Conservation (phyloP, 1,140 invertebrate species). For the Mycetomoellerius zeteki region DNA sequence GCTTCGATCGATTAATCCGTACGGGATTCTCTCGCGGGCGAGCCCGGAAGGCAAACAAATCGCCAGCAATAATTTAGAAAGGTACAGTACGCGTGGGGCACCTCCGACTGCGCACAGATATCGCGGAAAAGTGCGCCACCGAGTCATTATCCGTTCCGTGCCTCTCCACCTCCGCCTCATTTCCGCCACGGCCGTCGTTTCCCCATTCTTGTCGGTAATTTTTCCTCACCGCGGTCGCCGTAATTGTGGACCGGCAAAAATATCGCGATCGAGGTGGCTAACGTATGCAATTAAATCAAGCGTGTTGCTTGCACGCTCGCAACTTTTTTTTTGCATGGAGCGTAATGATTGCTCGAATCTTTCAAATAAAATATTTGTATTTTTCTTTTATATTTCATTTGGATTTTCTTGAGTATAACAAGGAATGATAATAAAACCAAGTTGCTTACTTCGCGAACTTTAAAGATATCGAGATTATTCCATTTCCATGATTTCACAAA, state of each 20-base stretch:
- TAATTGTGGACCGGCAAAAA: constrained; percentile 43
- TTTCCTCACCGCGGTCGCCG: constrained; percentile 1
- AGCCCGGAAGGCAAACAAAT: constrained; percentile 69
- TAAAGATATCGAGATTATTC: neutral
- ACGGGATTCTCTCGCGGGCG: constrained; percentile 31
- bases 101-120: constrained; percentile 27
- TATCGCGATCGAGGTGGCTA: constrained; percentile 29
- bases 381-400: no score
- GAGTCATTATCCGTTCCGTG: constrained; percentile 38
- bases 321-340: neutral
- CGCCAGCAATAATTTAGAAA: constrained; percentile 74
- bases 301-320: neutral
- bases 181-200: constrained; percentile 4
- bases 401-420: neutral
- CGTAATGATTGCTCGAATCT: neutral
- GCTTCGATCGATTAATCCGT: constrained; percentile 66
- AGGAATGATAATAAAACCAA: neutral
- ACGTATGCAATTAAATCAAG: constrained; percentile 43
- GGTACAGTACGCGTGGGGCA: constrained; percentile 33
- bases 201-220: constrained; percentile 32
- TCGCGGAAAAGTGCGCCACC: constrained; percentile 38
- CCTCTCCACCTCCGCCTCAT: neutral
- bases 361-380: constrained; percentile 1
- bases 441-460: neutral
- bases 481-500: neutral